Base-by-base conservation (phyloP, 1,140 invertebrate genomes). In the Anoplophora glabripennis region DNA sequence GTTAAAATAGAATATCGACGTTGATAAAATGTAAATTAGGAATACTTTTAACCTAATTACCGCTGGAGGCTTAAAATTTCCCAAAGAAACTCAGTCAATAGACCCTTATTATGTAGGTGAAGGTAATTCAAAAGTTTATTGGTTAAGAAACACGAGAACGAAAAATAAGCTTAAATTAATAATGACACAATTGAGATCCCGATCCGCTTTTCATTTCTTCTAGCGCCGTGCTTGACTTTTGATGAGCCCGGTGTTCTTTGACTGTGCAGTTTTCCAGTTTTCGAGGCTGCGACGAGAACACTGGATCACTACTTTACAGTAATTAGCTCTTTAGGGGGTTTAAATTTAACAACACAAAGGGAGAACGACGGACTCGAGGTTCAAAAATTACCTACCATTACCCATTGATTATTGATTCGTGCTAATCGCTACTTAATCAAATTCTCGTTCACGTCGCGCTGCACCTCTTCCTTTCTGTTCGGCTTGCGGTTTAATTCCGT, bases 281-380 rank as follows among this genome's bases (percentile, higher is more conserved):
- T 28, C 12, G 38, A 3, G 1, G 15, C 5, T 10, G 15, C n/a
- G 15, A 11, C 0, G 36, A 49, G 28, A 28, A 49, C 34, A 12
- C 34, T 49, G 47, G 17, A 49, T 35, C 33, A 49, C 47, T 49
- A 49, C 47, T 49, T 33, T 33, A 10, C 33, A 12, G 47, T 49
- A 49, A 49, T 49, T 49, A 49, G 33, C 47, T 49, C 34, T 49
- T 28, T 33, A 49, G 21, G 33, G n/a, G 47, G 47, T 49, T 37
- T 34, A 35, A 49, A 49, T 49, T 49, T 49, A 49, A 49, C 47
- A 33, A 35, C 12, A 49, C 33, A 49, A 49, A 49, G 47, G 47
- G 7, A 49, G 14, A 11, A n/a, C 1, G 47, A 35, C 44, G 17
- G 44, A 46, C 44, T 46, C 14, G 8, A 8, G 38, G 3, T 40